Evolutionary conservation across 2,113 vertebrate species (phyloP), one percentile per base, ranked within the genome.

Genomic region (Physeter macrocephalus): DNA sequence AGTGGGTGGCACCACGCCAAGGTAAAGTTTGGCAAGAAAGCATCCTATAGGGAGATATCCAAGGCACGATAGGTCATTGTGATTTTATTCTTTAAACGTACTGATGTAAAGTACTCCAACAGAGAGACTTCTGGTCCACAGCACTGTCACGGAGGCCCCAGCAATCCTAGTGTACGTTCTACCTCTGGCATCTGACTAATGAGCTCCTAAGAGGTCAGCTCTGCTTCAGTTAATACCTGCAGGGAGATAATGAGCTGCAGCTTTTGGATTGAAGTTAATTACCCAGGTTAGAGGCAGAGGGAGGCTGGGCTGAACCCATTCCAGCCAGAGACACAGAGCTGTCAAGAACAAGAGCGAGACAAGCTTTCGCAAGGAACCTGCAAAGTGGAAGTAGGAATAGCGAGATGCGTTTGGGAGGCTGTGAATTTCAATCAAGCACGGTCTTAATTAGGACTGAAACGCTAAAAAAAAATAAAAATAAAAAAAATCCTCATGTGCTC

Each of bases 121-220:
- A 69, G 75, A 83, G 78, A 52, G 27, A 25, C 43, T 17, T 74
- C 67, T 29, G 31, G 49, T 31, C 21, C 8, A 27, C 9, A 5
- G n/a, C 0, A 0, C 49, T 14, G 7, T 66, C 72, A 62, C 1
- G 0, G 27, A 94, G 23, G 54, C 36, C 39, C 31, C 20, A 1
- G n/a, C 49, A 39, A 67, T 59, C 59, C 18, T 57, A 85, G 10
- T 18, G 91, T 14, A 27, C 0, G 0, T 41, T 71, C 74, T 29
- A 27, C 39, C n/a, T 81, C 49, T 57, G 66, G 61, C n/a, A 27
- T 75, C 72, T 84, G 93, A 74, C 93, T 96, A 95, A 96, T 90
- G 89, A 94, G 61, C 67, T 87, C 83, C 74, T 66, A 25, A 80
- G 90, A 93, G 96, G 84, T 96, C 88, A 88, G 59, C 66, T 64